These are phyloP conservation scores for Thamnophis elegans DNA, from an alignment of 2,797 vertebrate genomes.

Conservation along the genomic window DNA sequence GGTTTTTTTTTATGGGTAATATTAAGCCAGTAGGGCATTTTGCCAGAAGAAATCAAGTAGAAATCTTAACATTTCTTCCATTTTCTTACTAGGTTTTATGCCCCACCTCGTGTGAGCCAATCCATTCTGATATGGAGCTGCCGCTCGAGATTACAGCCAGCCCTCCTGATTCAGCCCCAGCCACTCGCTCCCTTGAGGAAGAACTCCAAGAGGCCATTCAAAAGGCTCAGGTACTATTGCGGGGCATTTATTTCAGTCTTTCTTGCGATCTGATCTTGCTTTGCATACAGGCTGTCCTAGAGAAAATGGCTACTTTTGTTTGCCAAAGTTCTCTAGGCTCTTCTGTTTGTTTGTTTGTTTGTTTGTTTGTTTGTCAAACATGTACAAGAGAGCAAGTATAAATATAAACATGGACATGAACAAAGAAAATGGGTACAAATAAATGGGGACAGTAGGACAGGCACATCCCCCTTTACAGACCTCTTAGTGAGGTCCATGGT, in stretches of 20 bases:
- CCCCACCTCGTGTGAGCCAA: constrained; percentile 77
- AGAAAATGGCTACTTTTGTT: not conserved
- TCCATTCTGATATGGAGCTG: constrained; percentile 83
- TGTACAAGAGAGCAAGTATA: too few species aligned
- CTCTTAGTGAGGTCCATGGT: too few species aligned
- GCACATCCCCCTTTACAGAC: too few species aligned
- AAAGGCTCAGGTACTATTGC: constrained; percentile 80
- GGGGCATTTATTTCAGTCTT: not conserved
- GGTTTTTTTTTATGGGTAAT: not conserved
- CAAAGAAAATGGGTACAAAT: too few species aligned
- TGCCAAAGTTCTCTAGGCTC: not conserved
- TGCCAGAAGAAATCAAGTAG: not conserved
- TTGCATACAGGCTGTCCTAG: not conserved
- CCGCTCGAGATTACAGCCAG: constrained; percentile 84
- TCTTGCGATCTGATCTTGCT: not conserved
- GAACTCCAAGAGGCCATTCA: constrained; percentile 90
- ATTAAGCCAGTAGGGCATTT: not conserved
- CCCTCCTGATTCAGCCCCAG: constrained; percentile 68
- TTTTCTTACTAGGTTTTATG: constrained; percentile 70
- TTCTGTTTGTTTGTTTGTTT: not conserved
- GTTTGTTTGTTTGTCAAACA: too few species aligned
- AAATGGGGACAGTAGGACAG: too few species aligned
- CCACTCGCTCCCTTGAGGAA: constrained; percentile 76
- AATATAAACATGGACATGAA: too few species aligned
- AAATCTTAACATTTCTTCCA: not conserved